Percentiles rank a stretch among this genome's conserved stretches.
These are phyloP conservation scores for Vicugna pacos DNA, from an alignment of 2,113 vertebrate genomes.

Conservation along the genomic window DNA sequence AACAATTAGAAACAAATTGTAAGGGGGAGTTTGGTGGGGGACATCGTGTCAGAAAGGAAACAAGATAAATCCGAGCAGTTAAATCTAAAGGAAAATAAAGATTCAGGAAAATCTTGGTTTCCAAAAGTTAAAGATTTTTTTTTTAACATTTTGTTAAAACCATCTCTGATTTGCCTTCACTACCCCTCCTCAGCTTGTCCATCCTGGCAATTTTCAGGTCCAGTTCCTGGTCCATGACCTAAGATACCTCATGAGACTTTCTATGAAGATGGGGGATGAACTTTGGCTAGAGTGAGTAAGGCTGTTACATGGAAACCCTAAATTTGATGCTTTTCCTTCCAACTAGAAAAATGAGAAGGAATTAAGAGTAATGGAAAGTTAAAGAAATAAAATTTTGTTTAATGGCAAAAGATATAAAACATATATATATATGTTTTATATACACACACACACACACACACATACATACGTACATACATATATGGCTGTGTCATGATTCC, in stretches of 20 bases:
- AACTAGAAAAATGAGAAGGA: neutral
- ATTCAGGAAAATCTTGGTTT: neutral
- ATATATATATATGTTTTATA: too few species aligned
- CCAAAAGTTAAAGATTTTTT: neutral
- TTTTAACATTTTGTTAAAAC: neutral
- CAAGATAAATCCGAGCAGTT: neutral
- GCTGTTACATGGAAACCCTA: neutral
- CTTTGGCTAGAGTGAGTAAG: neutral
- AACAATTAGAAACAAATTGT: neutral
- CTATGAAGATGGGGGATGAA: neutral
- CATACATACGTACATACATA: neutral
- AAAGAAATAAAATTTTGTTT: slow-evolving; percentile 7
- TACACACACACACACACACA: too few species aligned
- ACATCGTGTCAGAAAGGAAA: neutral
- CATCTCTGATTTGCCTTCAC: neutral
- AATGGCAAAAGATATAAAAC: neutral
- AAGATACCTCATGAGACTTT: neutral
- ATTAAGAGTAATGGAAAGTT: neutral
- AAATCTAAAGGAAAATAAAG: neutral
- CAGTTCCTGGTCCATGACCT: neutral
- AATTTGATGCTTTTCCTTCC: neutral
- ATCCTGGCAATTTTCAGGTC: neutral
- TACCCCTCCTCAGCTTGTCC: neutral
- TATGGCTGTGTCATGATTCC: neutral
- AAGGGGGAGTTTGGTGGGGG: neutral